Evolutionary conservation across 2,888 invertebrate species (phyloP).

Genomic region (Chrysotoxum bicinctum): DNA sequence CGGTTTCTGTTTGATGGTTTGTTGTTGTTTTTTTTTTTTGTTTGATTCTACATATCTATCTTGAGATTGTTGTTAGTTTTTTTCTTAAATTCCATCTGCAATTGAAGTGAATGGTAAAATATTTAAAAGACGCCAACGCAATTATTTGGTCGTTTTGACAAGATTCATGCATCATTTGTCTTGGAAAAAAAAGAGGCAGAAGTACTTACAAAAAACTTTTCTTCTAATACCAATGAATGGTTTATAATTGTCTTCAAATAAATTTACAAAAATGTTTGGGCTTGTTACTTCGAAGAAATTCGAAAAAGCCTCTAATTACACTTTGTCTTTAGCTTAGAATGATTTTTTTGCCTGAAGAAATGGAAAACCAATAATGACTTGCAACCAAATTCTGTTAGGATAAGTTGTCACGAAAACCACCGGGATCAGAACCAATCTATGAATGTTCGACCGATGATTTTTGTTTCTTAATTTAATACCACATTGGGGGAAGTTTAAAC

Average conservation of each 20-base stretch:
- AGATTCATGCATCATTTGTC: neutral
- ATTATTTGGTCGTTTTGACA: neutral
- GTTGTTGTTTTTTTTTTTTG: neutral
- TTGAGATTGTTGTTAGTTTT: neutral
- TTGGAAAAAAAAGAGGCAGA: neutral
- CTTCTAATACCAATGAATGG: neutral
- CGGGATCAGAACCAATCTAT: too few species aligned
- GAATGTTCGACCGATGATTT: too few species aligned
- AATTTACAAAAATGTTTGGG: too few species aligned
- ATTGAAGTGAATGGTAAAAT: slow-evolving; percentile 57
- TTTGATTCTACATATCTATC: neutral
- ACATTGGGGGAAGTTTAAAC: too few species aligned
- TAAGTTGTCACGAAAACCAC: too few species aligned
- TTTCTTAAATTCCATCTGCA: slow-evolving; percentile 27
- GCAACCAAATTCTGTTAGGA: too few species aligned
- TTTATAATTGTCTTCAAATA: neutral
- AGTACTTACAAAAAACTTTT: neutral
- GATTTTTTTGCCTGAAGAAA: too few species aligned
- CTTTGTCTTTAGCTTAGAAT: too few species aligned
- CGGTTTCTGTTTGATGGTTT: slow-evolving; percentile 41
- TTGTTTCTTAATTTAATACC: too few species aligned
- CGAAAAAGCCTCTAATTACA: too few species aligned
- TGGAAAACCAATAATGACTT: too few species aligned
- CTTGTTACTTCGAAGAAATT: too few species aligned
- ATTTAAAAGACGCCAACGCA: slow-evolving; percentile 49